A percentile compares a stretch with the other conserved stretches of the same genome.
phyloP scores from a whole-genome alignment of 2,113 vertebrate genomes.

The Dolichotis patagonum region DNA sequence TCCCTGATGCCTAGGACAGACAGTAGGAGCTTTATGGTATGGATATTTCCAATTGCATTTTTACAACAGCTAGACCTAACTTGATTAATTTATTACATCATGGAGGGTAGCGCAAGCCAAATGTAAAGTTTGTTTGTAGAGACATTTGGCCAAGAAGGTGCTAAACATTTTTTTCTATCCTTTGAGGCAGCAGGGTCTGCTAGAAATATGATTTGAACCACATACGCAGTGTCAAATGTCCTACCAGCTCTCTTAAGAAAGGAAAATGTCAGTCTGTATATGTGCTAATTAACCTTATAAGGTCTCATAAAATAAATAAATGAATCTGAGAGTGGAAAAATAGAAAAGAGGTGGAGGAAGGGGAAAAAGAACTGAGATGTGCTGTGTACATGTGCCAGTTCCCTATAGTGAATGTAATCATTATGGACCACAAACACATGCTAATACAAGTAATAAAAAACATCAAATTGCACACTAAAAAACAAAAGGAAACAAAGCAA shows the following conservation, averaged over 20 bases:
- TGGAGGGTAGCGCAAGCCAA: background rate
- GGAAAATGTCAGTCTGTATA: background rate
- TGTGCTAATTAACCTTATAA: background rate
- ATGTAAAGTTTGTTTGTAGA: background rate
- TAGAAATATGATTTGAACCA: background rate
- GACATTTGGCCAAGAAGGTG: background rate
- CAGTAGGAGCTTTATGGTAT: background rate
- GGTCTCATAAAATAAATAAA: background rate
- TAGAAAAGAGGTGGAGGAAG: background rate
- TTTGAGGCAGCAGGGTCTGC: background rate
- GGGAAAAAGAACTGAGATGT: background rate
- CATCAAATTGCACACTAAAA: background rate
- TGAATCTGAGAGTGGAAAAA: background rate
- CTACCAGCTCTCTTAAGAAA: background rate
- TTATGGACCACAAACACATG: background rate
- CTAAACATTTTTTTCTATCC: background rate
- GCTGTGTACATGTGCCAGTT: background rate
- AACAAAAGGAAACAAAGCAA: background rate
- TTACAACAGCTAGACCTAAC: background rate
- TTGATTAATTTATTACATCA: background rate
- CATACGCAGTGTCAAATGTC: conserved; percentile 22
- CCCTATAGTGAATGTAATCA: background rate
- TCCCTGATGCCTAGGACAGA: no score
- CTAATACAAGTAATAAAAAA: background rate
- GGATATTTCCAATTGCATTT: background rate